A percentile compares a stretch with the other conserved stretches of the same genome.
Conservation (phyloP, 2,113 vertebrate species). For the Zeus faber region DNA sequence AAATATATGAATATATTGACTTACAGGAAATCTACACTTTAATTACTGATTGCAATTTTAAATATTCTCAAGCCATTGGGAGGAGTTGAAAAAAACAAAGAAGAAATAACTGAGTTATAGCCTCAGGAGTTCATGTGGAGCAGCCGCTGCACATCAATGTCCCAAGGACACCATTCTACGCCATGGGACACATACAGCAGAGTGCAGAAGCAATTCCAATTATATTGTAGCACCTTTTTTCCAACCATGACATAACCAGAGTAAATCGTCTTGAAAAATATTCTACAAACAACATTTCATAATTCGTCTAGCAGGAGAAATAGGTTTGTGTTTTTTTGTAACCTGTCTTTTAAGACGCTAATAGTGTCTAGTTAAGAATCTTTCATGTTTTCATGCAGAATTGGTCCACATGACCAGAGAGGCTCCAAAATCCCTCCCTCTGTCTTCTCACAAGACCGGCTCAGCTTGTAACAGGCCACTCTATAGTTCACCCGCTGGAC, state of each 20-base stretch:
- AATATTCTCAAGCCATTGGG: too few species aligned
- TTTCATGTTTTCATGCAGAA: background rate
- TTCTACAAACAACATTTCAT: conserved; percentile 47
- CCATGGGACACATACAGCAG: background rate
- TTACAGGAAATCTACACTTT: too few species aligned
- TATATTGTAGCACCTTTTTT: conserved; percentile 16
- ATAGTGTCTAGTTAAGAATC: background rate
- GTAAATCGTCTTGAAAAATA: conserved; percentile 35
- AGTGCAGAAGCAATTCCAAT: conserved; percentile 11
- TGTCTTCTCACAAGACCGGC: background rate
- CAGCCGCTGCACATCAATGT: conserved; percentile 8
- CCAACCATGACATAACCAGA: conserved; percentile 30
- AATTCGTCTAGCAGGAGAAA: conserved; percentile 7
- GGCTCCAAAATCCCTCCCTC: background rate
- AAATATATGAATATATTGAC: too few species aligned
- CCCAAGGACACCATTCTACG: conserved; percentile 21
- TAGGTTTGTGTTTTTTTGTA: conserved; percentile 4
- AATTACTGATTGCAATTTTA: too few species aligned
- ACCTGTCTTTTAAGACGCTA: background rate
- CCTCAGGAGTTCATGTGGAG: background rate
- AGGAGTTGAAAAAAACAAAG: too few species aligned
- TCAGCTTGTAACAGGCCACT: too few species aligned
- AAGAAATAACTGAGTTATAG: background rate
- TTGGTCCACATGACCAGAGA: background rate
- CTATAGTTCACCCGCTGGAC: background rate